Percentiles rank a stretch among this genome's conserved stretches.
These are phyloP conservation scores for Catagonus wagneri DNA, from an alignment of 2,113 vertebrate species.

Conservation along the genomic window DNA sequence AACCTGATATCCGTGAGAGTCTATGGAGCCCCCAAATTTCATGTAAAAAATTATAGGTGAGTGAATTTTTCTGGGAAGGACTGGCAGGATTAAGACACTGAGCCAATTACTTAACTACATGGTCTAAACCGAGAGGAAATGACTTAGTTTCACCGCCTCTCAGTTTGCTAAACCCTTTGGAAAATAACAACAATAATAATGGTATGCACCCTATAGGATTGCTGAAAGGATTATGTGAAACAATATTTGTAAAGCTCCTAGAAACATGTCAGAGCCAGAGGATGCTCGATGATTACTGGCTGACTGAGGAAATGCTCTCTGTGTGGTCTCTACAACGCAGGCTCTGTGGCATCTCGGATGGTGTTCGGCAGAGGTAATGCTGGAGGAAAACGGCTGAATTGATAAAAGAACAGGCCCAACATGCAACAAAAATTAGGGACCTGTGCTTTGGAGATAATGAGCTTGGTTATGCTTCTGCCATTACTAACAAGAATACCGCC, in stretches of 20 bases:
- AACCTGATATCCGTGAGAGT: background rate
- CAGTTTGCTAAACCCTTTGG: background rate
- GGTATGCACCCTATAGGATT: background rate
- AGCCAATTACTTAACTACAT: background rate
- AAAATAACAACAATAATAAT: background rate
- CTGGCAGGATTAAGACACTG: background rate
- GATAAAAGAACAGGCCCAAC: background rate
- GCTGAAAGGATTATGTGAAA: background rate
- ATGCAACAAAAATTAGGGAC: background rate
- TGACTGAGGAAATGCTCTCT: background rate
- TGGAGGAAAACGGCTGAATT: background rate
- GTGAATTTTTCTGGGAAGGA: slow-evolving; percentile 3
- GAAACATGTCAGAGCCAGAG: background rate
- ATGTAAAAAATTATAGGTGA: background rate
- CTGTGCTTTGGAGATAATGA: background rate
- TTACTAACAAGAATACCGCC: background rate
- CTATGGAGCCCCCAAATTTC: background rate
- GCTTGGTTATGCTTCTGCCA: background rate
- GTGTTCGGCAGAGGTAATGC: background rate
- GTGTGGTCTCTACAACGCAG: accelerated
- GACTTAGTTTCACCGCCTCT: background rate
- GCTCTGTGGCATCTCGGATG: background rate
- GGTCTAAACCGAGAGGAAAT: background rate
- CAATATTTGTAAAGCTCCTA: background rate
- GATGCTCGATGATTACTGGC: no score